A percentile compares a stretch with the other conserved stretches of the same genome.
phyloP scores from a whole-genome alignment of 1,140 invertebrate genomes.

The Solen grandis region DNA sequence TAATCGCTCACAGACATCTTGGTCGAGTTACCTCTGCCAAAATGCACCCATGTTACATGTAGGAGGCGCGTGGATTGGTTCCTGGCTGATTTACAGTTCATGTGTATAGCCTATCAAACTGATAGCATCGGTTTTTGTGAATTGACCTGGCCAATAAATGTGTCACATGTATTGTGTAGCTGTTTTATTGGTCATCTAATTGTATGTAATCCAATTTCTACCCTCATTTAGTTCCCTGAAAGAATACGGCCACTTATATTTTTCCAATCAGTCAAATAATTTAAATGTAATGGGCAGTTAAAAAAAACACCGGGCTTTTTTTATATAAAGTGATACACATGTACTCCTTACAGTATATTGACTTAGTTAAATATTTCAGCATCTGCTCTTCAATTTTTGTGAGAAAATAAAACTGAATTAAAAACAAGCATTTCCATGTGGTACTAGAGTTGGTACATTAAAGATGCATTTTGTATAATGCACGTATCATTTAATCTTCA shows the following conservation, averaged over 20 bases:
- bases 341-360: background rate
- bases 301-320: background rate
- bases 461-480: too few relatives aligned
- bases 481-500: too few relatives aligned
- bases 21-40: conserved; percentile 20
- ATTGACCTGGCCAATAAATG: conserved; percentile 29
- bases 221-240: background rate
- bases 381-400: background rate
- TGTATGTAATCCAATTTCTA: conserved; percentile 40
- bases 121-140: background rate
- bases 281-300: background rate
- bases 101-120: background rate
- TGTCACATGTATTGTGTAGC: conserved; percentile 30
- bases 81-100: conserved; percentile 11
- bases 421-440: too few relatives aligned
- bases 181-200: conserved; percentile 39
- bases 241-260: background rate
- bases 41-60: background rate
- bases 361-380: background rate
- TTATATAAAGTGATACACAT: background rate
- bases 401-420: too few relatives aligned
- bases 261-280: background rate
- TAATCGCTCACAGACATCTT: conserved; percentile 47
- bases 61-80: background rate
- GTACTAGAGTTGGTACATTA: too few relatives aligned